Evolutionary conservation across 2,888 invertebrate species (phyloP).

Genomic region (Pandemis cinnamomeana): DNA sequence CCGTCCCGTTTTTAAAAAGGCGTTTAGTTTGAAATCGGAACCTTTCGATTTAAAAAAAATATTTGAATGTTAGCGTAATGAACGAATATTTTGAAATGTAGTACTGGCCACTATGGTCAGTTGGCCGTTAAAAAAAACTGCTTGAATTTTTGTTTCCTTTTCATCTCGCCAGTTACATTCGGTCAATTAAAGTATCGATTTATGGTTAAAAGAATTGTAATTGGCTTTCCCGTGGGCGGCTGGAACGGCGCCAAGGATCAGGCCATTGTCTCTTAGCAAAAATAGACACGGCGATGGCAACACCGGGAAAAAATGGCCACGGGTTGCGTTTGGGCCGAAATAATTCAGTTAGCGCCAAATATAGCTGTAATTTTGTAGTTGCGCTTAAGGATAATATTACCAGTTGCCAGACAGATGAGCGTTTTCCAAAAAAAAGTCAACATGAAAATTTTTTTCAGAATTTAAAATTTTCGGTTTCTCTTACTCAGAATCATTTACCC

Average conservation of each 20-base stretch:
- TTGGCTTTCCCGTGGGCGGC: constrained; percentile 2
- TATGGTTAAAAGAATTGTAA: constrained; percentile 6
- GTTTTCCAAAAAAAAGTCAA: too few species aligned
- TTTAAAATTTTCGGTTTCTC: too few species aligned
- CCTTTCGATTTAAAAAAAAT: too few species aligned
- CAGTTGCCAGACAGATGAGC: too few species aligned
- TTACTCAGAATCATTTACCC: too few species aligned
- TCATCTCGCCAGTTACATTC: not conserved
- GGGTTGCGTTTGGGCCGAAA: not conserved
- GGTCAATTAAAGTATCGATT: not conserved
- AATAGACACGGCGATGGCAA: constrained; percentile 43
- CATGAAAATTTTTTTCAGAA: too few species aligned
- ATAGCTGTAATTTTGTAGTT: too few species aligned
- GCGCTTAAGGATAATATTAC: too few species aligned
- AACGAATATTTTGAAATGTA: not conserved
- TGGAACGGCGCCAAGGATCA: constrained; percentile 4
- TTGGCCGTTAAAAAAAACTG: not conserved
- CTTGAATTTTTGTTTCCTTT: not conserved
- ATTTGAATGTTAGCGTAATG: too few species aligned
- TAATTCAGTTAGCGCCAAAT: not conserved
- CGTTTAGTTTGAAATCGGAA: too few species aligned
- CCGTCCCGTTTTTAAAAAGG: too few species aligned
- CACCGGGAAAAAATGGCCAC: constrained; percentile 9
- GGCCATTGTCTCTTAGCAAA: constrained; percentile 27
- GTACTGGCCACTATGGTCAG: too few species aligned